A percentile compares a stretch with the other conserved stretches of the same genome.
phyloP scores from a whole-genome alignment of 1,140 invertebrate genomes.

The Alviniconcha marisindica region DNA sequence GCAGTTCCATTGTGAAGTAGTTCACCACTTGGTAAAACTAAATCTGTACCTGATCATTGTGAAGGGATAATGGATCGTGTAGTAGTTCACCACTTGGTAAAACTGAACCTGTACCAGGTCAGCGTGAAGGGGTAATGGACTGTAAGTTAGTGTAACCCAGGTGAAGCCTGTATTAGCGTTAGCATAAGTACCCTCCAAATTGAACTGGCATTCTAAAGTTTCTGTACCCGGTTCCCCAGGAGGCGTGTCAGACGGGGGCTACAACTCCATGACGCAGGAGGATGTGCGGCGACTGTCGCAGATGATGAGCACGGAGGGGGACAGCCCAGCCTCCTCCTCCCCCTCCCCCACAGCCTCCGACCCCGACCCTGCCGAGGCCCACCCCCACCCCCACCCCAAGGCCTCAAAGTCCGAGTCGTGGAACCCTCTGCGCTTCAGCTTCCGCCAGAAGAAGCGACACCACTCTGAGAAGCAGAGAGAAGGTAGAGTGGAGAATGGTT shows the following conservation, averaged over 20 bases:
- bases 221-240: too few species aligned
- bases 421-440: slow-evolving; percentile 59
- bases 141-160: too few species aligned
- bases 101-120: too few species aligned
- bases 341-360: slow-evolving; percentile 24
- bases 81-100: too few species aligned
- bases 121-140: too few species aligned
- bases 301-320: slow-evolving; percentile 45
- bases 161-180: too few species aligned
- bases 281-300: slow-evolving; percentile 65
- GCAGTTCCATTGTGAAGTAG: too few species aligned
- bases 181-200: too few species aligned
- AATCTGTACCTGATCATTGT: too few species aligned
- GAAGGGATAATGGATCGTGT: too few species aligned
- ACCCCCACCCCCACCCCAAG: background rate
- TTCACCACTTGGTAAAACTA: too few species aligned
- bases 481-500: slow-evolving; percentile 12
- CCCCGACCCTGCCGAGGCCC: background rate
- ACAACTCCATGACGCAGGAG: slow-evolving; percentile 78
- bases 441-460: slow-evolving; percentile 52
- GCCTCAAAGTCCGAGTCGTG: slow-evolving; percentile 15
- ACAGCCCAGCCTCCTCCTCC: slow-evolving; percentile 37
- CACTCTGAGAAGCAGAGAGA: slow-evolving; percentile 40
- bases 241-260: slow-evolving; percentile 77
- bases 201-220: too few species aligned